Conservation (phyloP, 2,797 vertebrate species). For the Xenentodon cancila region DNA sequence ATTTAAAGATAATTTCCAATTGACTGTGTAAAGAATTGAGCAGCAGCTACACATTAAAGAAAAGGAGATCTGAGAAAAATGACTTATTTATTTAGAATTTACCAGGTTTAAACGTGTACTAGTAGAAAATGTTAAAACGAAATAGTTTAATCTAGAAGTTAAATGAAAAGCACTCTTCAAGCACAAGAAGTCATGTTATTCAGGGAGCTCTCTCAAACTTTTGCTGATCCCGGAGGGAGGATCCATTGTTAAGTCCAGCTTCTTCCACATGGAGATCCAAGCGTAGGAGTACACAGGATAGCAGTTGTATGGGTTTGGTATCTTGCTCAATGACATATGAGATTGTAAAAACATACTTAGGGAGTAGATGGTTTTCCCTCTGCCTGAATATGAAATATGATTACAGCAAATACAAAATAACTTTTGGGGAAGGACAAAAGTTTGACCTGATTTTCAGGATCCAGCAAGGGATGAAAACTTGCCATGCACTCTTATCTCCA, state of each 20-base stretch:
- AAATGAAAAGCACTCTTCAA: slow-evolving; percentile 16
- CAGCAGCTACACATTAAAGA: slow-evolving; percentile 40
- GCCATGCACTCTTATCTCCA: slow-evolving; percentile 40
- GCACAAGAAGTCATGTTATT: slow-evolving; percentile 7
- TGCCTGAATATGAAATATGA: slow-evolving; percentile 23
- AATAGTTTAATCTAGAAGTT: slow-evolving; percentile 7
- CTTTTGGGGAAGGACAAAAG: slow-evolving; percentile 6
- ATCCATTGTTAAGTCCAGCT: slow-evolving; percentile 35
- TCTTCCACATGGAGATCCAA: slow-evolving; percentile 43
- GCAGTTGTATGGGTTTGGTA: slow-evolving; percentile 48
- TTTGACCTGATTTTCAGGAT: not conserved
- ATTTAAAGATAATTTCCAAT: slow-evolving; percentile 64
- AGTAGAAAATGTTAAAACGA: not conserved
- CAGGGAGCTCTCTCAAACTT: slow-evolving; percentile 54
- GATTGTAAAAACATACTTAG: slow-evolving; percentile 45
- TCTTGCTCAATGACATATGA: slow-evolving; percentile 40
- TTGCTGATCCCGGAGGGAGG: slow-evolving; percentile 53
- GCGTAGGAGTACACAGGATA: slow-evolving; percentile 45
- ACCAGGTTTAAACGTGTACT: not conserved
- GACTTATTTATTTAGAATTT: too few relatives aligned
- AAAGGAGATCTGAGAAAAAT: slow-evolving; percentile 16
- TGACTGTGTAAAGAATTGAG: slow-evolving; percentile 52
- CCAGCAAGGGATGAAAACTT: slow-evolving; percentile 17
- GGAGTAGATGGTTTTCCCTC: slow-evolving; percentile 22
- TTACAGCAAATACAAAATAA: slow-evolving; percentile 15